Conservation (phyloP, 2,888 invertebrate genomes). For the Drosophila ochracea region DNA sequence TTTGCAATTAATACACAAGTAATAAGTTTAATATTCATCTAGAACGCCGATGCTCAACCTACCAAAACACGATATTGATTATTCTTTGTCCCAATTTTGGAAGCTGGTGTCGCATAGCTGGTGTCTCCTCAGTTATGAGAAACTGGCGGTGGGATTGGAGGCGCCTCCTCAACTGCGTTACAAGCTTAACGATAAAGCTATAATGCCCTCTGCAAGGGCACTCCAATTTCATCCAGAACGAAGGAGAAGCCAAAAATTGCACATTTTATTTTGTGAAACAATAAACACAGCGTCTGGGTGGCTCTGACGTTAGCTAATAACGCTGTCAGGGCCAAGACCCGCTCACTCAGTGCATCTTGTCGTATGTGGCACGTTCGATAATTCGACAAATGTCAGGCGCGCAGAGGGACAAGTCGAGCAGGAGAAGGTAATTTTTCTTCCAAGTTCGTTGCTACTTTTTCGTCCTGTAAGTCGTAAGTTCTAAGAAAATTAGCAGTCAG, state of each 20-base stretch:
- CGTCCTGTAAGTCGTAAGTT: slow-evolving; percentile 6
- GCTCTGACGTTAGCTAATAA: slow-evolving; percentile 39
- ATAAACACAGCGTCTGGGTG: background rate
- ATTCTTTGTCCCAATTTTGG: background rate
- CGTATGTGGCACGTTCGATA: slow-evolving; percentile 31
- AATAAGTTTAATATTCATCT: background rate
- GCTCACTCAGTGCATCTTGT: slow-evolving; percentile 18
- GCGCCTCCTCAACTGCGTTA: background rate
- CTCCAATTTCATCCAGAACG: background rate
- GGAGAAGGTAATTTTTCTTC: background rate
- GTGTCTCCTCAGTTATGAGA: background rate
- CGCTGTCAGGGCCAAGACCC: slow-evolving; percentile 32
- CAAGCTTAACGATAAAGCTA: background rate
- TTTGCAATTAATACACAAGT: background rate
- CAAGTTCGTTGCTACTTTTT: slow-evolving; percentile 14
- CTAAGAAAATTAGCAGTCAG: slow-evolving; percentile 32
- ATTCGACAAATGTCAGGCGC: slow-evolving; percentile 14
- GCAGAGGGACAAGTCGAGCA: background rate
- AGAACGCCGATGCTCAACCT: background rate
- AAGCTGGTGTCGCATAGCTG: too few relatives aligned
- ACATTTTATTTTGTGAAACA: background rate
- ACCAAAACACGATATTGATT: background rate
- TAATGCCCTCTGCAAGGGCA: background rate
- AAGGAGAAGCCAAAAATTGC: background rate
- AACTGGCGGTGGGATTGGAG: background rate